Percentiles rank a stretch among this genome's conserved stretches.
These are phyloP conservation scores for Gnathonemus longibarbis DNA, from an alignment of 2,113 vertebrate species.

Conservation along the genomic window DNA sequence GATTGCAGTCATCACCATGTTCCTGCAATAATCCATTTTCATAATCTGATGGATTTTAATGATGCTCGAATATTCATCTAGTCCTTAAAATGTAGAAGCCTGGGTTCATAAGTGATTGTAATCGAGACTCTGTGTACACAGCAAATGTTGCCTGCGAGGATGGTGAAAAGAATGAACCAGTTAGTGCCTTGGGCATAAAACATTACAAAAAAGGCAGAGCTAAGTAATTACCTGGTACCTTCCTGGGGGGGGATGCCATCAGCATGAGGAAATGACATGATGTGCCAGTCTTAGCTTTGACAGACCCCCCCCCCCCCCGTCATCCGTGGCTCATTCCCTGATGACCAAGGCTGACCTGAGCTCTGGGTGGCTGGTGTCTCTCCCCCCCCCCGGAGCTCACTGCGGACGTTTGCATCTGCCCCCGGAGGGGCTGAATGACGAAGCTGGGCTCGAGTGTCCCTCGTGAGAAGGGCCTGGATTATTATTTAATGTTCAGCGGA, in stretches of 20 bases:
- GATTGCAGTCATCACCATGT: neutral
- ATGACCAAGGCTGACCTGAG: neutral
- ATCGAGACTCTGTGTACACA: neutral
- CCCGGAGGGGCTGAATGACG: neutral
- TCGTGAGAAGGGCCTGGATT: neutral
- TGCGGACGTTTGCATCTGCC: neutral
- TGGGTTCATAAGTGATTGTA: neutral
- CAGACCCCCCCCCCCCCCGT: no score
- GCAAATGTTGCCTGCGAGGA: neutral
- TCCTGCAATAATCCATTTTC: neutral
- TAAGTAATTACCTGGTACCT: neutral
- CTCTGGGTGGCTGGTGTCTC: neutral
- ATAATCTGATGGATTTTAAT: neutral
- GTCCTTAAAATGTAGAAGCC: neutral
- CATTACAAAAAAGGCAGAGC: no score
- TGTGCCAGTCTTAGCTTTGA: neutral
- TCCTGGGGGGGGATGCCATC: neutral
- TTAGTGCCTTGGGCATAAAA: neutral
- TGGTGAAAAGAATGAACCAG: neutral
- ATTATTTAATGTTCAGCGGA: neutral
- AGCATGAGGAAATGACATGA: neutral
- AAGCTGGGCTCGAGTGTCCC: neutral
- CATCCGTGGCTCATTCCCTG: neutral
- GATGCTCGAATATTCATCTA: neutral
- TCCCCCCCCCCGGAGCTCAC: neutral